A percentile compares a stretch with the other conserved stretches of the same genome.
These are phyloP conservation scores for Trogon surrucura DNA, from an alignment of 2,113 vertebrate genomes.

Conservation along the genomic window DNA sequence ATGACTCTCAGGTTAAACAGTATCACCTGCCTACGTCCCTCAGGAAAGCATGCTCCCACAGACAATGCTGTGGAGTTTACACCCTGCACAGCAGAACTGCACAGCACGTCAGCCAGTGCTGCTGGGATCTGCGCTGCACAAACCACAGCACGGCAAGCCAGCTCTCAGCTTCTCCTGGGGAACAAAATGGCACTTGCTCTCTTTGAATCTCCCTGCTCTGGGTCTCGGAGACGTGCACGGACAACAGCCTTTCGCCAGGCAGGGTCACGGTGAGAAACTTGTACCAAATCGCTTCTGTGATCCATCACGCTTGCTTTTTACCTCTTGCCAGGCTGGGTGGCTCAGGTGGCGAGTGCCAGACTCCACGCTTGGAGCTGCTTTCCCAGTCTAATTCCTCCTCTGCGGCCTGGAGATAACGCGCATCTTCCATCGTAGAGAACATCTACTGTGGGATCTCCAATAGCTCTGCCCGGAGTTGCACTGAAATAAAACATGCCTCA, in stretches of 20 bases:
- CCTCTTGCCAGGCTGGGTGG: background rate
- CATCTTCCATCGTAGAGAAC: constrained; percentile 15
- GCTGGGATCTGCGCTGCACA: accelerated
- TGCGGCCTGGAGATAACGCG: background rate
- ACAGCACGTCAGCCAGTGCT: accelerated
- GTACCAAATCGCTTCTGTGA: background rate
- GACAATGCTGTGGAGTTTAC: accelerated
- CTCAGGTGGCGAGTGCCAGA: constrained; percentile 54
- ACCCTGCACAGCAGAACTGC: background rate
- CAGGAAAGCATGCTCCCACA: accelerated
- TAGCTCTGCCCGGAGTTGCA: constrained; percentile 11
- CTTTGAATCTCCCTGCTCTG: background rate
- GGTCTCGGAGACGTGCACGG: accelerated
- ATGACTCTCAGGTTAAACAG: accelerated
- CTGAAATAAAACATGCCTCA: constrained; percentile 33
- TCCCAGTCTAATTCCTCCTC: constrained; percentile 18
- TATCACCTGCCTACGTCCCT: accelerated
- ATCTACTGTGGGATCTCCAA: constrained; percentile 6
- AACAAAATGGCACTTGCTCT: accelerated
- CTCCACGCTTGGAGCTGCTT: background rate
- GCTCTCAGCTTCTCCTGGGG: background rate
- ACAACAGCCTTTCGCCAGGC: background rate
- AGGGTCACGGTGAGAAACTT: background rate
- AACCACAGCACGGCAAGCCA: accelerated
- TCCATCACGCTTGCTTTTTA: background rate